A percentile compares a stretch with the other conserved stretches of the same genome.
Evolutionary conservation across 2,113 vertebrate genomes (phyloP).

Genomic region (Nibea albiflora): DNA sequence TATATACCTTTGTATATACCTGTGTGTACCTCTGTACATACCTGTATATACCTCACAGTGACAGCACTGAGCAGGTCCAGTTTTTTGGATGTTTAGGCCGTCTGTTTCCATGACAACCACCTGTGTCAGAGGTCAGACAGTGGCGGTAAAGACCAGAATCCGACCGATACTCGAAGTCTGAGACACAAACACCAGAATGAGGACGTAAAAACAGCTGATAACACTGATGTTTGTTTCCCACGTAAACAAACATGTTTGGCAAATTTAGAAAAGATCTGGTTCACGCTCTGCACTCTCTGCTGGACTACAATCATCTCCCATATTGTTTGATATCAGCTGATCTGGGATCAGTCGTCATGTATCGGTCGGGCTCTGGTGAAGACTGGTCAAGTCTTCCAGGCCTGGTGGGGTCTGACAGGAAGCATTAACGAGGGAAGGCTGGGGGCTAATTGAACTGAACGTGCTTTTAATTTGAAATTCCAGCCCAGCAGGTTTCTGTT

Average conservation of each 20-base stretch:
- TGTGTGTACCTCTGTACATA: background rate
- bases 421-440: background rate
- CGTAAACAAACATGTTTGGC: slow-evolving; percentile 36
- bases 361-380: background rate
- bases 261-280: background rate
- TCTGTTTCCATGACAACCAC: slow-evolving; percentile 45
- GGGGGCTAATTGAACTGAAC: background rate
- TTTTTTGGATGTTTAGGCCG: background rate
- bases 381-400: background rate
- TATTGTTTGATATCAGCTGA: background rate
- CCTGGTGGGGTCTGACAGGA: slow-evolving; percentile 14
- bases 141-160: background rate
- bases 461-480: slow-evolving; percentile 9
- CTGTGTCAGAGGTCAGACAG: background rate
- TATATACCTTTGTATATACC: background rate
- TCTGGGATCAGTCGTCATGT: background rate
- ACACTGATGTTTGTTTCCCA: background rate
- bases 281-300: background rate
- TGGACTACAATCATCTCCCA: slow-evolving; percentile 17
- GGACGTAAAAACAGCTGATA: background rate
- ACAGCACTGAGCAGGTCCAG: background rate
- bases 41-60: background rate
- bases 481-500: slow-evolving; percentile 33
- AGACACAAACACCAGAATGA: background rate
- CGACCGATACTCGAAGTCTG: background rate